A percentile compares a stretch with the other conserved stretches of the same genome.
These are phyloP conservation scores for Pectinophora gossypiella DNA, from an alignment of 1,140 invertebrate genomes.

Conservation along the genomic window DNA sequence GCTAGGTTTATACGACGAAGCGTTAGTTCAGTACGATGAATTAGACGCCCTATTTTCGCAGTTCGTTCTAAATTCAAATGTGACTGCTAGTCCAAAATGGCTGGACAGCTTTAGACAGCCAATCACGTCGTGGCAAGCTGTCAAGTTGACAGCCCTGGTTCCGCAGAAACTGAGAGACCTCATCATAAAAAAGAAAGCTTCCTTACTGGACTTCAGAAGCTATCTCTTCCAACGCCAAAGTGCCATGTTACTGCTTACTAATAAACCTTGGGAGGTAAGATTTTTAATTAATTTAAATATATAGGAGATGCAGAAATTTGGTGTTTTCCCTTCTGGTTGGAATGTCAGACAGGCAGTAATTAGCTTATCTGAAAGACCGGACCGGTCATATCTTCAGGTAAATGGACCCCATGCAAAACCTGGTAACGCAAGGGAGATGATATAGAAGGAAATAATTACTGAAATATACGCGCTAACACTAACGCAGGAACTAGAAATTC, in stretches of 20 bases:
- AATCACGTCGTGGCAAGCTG: constrained; percentile 88
- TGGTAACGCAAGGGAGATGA: no score
- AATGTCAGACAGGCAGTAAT: no score
- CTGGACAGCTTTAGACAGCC: constrained; percentile 84
- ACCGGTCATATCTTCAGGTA: no score
- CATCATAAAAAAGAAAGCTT: constrained; percentile 82
- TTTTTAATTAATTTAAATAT: no score
- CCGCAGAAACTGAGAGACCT: constrained; percentile 82
- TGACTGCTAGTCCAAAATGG: constrained; percentile 90
- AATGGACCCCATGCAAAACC: no score
- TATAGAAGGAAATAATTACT: no score
- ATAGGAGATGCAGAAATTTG: no score
- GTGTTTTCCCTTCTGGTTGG: no score
- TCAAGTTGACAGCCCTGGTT: constrained; percentile 82
- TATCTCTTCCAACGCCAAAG: constrained; percentile 97
- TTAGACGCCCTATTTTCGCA: constrained; percentile 97
- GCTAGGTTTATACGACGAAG: constrained; percentile 94
- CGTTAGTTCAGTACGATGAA: constrained; percentile 97
- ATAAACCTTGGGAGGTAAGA: constrained; percentile 88
- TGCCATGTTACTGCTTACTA: constrained; percentile 86
- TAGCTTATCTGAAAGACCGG: no score
- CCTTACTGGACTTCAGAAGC: constrained; percentile 93
- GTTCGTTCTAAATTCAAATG: constrained; percentile 94
- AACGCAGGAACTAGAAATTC: no score
- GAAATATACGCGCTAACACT: no score